These are phyloP conservation scores for Xestoiulus laeticollis DNA, from an alignment of 2,888 invertebrate genomes.

Conservation along the genomic window DNA sequence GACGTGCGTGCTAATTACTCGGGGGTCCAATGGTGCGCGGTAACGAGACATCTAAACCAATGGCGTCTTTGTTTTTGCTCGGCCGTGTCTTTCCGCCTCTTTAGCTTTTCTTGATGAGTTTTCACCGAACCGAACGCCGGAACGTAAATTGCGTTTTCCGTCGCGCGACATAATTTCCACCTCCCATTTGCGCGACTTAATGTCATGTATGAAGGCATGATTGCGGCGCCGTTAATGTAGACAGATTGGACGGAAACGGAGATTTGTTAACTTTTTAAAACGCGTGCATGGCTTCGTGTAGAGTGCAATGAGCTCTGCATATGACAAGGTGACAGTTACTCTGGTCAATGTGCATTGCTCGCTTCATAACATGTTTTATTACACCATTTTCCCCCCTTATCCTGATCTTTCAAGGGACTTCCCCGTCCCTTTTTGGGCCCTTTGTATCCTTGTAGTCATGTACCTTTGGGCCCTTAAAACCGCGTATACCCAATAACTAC, in stretches of 20 bases:
- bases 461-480: no score
- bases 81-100: neutral
- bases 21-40: neutral
- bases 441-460: no score
- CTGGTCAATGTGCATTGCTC: no score
- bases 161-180: neutral
- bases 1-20: constrained; percentile 6
- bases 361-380: no score
- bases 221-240: neutral
- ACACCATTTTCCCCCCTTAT: no score
- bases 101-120: constrained; percentile 2
- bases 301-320: neutral
- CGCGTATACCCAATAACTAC: no score
- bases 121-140: neutral
- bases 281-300: neutral
- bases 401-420: no score
- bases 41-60: neutral
- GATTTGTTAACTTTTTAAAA: neutral
- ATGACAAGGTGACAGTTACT: no score
- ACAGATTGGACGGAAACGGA: neutral
- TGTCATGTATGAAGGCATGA: neutral
- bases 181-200: neutral
- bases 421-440: no score
- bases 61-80: neutral
- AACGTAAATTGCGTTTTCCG: constrained; percentile 16